These are phyloP conservation scores for Chaitophorus viminalis DNA, from an alignment of 2,888 invertebrate species.

Conservation along the genomic window DNA sequence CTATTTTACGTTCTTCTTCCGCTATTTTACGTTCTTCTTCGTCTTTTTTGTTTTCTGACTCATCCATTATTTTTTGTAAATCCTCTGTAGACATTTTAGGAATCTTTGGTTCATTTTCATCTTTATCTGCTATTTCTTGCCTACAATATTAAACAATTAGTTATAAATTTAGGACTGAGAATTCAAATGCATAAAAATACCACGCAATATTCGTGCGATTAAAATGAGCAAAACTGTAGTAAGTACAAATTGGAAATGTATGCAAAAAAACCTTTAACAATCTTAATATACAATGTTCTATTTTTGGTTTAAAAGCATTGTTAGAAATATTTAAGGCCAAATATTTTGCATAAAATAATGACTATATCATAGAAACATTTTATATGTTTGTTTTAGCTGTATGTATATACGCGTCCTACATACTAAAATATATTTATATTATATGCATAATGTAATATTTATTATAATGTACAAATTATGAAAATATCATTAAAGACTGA, in stretches of 20 bases:
- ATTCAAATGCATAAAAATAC: background rate
- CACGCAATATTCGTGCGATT: background rate
- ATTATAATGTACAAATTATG: too few relatives aligned
- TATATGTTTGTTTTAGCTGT: too few relatives aligned
- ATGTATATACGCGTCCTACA: too few relatives aligned
- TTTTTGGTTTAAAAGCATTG: background rate
- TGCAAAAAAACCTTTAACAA: background rate
- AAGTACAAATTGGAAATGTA: background rate
- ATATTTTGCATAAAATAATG: too few relatives aligned
- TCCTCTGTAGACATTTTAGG: background rate
- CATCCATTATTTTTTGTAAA: background rate
- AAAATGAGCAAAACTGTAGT: background rate
- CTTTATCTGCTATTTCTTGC: conserved; percentile 15
- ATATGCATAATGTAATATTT: too few relatives aligned
- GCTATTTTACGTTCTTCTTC: conserved; percentile 37
- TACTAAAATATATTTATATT: too few relatives aligned
- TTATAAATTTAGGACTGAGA: background rate
- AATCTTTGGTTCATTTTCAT: background rate
- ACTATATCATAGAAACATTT: too few relatives aligned
- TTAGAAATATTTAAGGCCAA: too few relatives aligned
- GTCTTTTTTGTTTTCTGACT: background rate
- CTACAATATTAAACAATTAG: conserved; percentile 16
- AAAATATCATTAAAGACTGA: too few relatives aligned
- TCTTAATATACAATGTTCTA: background rate
- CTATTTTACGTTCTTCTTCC: conserved; percentile 32